Base-by-base conservation (phyloP, 2,888 invertebrate genomes). In the Plagodis dolabraria region DNA sequence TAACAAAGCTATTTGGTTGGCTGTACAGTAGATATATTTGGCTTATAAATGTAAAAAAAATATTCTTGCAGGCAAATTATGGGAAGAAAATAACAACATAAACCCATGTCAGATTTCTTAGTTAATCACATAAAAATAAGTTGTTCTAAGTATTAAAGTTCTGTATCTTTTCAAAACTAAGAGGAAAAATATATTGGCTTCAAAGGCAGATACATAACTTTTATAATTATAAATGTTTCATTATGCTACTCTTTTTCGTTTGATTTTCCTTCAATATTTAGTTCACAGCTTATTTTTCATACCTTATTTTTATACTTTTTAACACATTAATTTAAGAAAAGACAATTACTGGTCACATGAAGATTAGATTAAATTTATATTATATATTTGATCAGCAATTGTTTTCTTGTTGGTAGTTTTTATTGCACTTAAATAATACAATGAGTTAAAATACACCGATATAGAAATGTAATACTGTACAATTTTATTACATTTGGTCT, bases 41-140 rank as follows among this genome's bases (percentile, higher is more conserved):
- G 88, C 89, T 90, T 89, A 82, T 77, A 84, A 86, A 83, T 82
- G 80, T 72, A 75, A 35, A 70, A 57, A 11, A 52, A 61, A 69
- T 66, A 56, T 62, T 71, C 70, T 82, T 78, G 74, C 69, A 68
- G 75, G 76, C 64, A 45, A 59, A 60, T 63, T 67, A 12, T 10
- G n/a, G 60, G 58, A 66, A 60, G 59, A 59, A 47, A 38, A 47
- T 33, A 68, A 53, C 75, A 80, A 80, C 77, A 70, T 75, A 76
- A 75, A 75, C 76, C 69, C 77, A 75, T 57, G 70, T 68, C 57
- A 5, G 70, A 71, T 70, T 72, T 57, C 52, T 75, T 90, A 90
- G 88, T 83, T 87, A 87, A 88, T 74, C 80, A 87, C 82, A 77
- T 74, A 88, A 88, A 88, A 90, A 89, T 88, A 88, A 89, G 89